These are phyloP conservation scores for Gnathonemus echidnorhynchus DNA, from an alignment of 2,113 vertebrate genomes.

Conservation along the genomic window DNA sequence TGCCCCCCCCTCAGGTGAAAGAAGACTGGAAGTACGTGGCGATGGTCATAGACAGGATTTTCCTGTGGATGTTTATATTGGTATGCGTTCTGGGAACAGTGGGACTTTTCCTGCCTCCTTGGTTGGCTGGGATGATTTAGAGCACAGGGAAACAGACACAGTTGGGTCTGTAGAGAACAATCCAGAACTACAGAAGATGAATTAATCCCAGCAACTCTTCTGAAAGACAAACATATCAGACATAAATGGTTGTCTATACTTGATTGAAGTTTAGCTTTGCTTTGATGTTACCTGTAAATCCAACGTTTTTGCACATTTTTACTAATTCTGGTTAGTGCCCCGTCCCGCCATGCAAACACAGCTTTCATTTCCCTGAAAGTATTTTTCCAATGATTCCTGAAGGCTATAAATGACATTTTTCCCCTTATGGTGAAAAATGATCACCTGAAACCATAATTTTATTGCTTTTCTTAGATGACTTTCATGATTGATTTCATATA, in stretches of 20 bases:
- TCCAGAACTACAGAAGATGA: neutral
- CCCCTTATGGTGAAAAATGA: conserved; percentile 22
- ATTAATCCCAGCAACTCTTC: neutral
- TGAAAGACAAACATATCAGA: neutral
- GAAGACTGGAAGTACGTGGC: conserved; percentile 98
- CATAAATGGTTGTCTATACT: neutral
- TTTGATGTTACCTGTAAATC: neutral
- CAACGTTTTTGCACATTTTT: neutral
- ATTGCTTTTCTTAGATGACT: neutral
- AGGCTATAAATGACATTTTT: conserved; percentile 36
- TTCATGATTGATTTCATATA: neutral
- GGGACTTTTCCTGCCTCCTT: conserved; percentile 91
- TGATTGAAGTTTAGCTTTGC: neutral
- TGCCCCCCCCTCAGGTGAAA: conserved; percentile 69
- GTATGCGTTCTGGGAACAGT: conserved; percentile 90
- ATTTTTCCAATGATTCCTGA: conserved; percentile 49
- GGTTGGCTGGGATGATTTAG: conserved; percentile 96
- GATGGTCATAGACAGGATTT: conserved; percentile 97
- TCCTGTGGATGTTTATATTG: conserved; percentile 95
- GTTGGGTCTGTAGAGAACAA: neutral
- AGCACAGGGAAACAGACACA: neutral
- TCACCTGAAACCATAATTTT: conserved; percentile 10
- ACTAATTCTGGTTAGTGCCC: neutral
- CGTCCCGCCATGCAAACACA: neutral
- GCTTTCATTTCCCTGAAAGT: conserved; percentile 7